Conservation (phyloP, 1,140 invertebrate genomes). For the Metopolophium dirhodum region DNA sequence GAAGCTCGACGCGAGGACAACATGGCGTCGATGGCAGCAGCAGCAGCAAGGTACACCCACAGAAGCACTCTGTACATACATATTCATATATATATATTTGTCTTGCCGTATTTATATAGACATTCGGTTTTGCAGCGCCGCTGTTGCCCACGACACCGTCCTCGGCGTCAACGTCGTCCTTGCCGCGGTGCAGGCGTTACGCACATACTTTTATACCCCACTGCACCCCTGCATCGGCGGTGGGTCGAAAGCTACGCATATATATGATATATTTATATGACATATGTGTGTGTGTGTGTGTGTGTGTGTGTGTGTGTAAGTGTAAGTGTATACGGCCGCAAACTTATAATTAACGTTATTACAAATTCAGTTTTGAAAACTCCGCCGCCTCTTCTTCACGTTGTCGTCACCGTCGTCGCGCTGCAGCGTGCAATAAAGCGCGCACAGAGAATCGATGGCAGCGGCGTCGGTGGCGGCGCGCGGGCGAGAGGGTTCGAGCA, state of each 20-base stretch:
- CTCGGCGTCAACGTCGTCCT: not conserved
- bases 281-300: not conserved
- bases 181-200: not conserved
- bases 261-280: not conserved
- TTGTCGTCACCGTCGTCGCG: not conserved
- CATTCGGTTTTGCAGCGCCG: not conserved
- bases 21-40: not conserved
- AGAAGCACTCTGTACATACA: no score
- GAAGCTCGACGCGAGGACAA: constrained; percentile 13
- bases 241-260: not conserved
- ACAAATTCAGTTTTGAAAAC: constrained; percentile 58
- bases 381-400: not conserved
- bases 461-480: not conserved
- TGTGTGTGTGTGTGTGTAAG: no score
- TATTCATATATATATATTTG: not conserved
- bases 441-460: not conserved
- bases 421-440: not conserved
- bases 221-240: not conserved
- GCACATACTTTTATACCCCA: not conserved
- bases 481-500: not conserved
- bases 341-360: constrained; percentile 59
- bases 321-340: constrained; percentile 32
- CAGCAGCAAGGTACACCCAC: no score
- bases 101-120: not conserved
- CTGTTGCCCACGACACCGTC: not conserved